Evolutionary conservation across 2,797 vertebrate genomes (phyloP), one percentile per base, ranked within the genome.

Genomic region (Semotilus atromaculatus): DNA sequence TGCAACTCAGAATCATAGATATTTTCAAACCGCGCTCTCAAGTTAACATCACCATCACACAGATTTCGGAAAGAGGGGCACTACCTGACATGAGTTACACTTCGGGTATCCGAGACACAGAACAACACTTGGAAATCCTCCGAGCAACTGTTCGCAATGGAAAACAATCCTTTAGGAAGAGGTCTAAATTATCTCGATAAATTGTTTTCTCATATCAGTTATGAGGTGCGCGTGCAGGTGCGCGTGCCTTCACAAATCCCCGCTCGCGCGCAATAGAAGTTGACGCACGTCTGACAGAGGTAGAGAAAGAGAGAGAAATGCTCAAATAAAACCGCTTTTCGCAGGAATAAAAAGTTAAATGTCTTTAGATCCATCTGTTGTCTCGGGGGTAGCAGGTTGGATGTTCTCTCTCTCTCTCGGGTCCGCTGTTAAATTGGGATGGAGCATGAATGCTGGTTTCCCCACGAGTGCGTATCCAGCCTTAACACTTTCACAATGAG

Each of bases 81-180:
- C 81, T 83, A 77, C 73, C 73, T 77, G 70, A 81, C 60, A 64
- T 31, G 68, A 80, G 68, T 72, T 62, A 5, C 55, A 64, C 67
- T 62, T 48, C 58, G 29, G 71, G 45, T 66, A 40, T 66, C 29
- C 72, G 18, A 66, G 18, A 72, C 31, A 34, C 38, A 9, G 53
- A 43, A 40, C 21, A n/a, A 34, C 26, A 82, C n/a, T 31, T 45
- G 26, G 43, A 74, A 66, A 74, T 74, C 81, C 72, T 23, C 60
- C 48, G 18, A 13, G 5, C 7, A 83, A 10, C 58, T 55, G 34
- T 70, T 23, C 23, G 16, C 14, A 29, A 29, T 18, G 10, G 26
- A 64, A 40, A 55, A 7, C 71, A 43, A 51, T 51, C 60, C 58
- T 18, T 29, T 55, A 31, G 55, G 18, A 34, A 40, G 1, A 38